Percentiles rank a stretch among this genome's conserved stretches.
Evolutionary conservation across 1,140 invertebrate species (phyloP).

Genomic region (Listronotus bonariensis): DNA sequence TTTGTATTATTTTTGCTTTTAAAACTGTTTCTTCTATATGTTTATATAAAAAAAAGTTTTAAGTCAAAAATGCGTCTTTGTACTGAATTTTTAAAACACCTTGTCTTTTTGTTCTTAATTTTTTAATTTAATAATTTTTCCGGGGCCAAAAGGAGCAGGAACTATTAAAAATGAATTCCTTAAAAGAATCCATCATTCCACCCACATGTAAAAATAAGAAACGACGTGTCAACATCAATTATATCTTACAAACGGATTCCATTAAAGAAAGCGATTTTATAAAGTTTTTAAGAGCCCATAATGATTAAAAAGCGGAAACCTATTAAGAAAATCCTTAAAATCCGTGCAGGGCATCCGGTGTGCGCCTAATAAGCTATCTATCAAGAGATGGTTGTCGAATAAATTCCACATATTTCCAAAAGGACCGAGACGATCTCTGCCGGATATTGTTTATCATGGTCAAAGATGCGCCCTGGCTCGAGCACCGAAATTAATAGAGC

Average conservation of each 20-base stretch:
- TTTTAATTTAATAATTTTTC: no score
- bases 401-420: constrained; percentile 10
- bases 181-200: no score
- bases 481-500: constrained; percentile 18
- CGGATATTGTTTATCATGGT: constrained; percentile 30
- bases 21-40: no score
- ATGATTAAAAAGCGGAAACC: constrained; percentile 23
- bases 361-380: constrained; percentile 18
- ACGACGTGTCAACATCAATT: constrained; percentile 8
- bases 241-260: not conserved
- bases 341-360: constrained; percentile 15
- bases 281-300: not conserved
- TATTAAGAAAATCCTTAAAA: constrained; percentile 22
- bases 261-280: constrained; percentile 1
- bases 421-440: not conserved
- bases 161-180: not conserved
- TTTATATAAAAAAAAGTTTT: no score
- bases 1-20: no score
- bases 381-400: constrained; percentile 9
- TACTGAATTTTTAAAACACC: no score
- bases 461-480: constrained; percentile 14
- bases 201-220: not conserved
- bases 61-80: no score
- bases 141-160: not conserved
- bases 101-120: no score